Conservation (phyloP, 2,113 vertebrate species). For the Indicator indicator region DNA sequence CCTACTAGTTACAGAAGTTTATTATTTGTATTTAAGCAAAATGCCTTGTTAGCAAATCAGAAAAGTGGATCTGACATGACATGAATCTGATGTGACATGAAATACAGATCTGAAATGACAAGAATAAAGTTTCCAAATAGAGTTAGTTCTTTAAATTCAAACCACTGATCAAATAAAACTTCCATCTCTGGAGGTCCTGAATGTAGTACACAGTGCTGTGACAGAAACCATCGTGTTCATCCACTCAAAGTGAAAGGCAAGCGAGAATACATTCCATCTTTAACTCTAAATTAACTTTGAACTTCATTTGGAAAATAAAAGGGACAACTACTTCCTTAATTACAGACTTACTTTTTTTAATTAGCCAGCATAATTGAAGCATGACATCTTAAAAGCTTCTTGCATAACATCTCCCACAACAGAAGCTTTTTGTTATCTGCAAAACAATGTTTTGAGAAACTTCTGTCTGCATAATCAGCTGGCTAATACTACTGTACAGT, state of each 20-base stretch:
- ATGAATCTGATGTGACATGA: too few relatives aligned
- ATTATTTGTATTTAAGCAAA: not conserved
- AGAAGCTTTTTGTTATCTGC: not conserved
- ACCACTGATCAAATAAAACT: not conserved
- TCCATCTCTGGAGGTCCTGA: not conserved
- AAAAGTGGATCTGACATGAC: not conserved
- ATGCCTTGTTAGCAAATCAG: not conserved
- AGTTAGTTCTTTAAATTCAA: not conserved
- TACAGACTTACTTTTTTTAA: conserved; percentile 30
- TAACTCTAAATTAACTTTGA: conserved; percentile 2
- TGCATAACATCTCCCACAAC: not conserved
- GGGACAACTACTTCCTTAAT: not conserved
- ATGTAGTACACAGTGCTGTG: not conserved
- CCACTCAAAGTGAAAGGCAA: not conserved
- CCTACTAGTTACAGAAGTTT: not conserved
- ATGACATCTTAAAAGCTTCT: conserved; percentile 46
- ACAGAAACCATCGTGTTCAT: not conserved
- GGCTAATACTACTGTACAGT: not conserved
- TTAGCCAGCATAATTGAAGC: conserved; percentile 51
- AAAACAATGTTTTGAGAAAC: not conserved
- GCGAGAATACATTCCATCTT: not conserved
- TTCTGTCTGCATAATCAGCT: not conserved
- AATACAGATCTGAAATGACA: not conserved
- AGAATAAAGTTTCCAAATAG: not conserved
- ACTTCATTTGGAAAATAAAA: not conserved